These are phyloP conservation scores for Priapulus caudatus DNA, from an alignment of 2,888 invertebrate genomes.

Conservation along the genomic window DNA sequence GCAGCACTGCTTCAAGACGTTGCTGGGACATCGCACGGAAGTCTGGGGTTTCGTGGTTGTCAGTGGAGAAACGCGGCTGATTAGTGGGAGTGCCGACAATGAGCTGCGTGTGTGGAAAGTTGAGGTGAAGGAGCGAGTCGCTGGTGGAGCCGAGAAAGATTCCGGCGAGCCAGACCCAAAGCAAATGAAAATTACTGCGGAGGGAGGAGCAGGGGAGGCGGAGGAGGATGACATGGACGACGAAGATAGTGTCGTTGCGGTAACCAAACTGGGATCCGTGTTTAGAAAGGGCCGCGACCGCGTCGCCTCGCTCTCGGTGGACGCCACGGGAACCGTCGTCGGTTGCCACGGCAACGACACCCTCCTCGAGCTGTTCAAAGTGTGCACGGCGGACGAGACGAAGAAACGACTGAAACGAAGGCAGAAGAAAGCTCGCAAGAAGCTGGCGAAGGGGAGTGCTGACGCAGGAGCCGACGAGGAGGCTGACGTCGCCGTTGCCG, in stretches of 20 bases:
- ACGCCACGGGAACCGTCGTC: slow-evolving; percentile 57
- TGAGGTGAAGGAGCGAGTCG: slow-evolving; percentile 42
- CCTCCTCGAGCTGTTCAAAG: slow-evolving; percentile 65
- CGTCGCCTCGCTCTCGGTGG: slow-evolving; percentile 59
- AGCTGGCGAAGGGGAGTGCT: slow-evolving; percentile 42
- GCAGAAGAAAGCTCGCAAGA: slow-evolving; percentile 53
- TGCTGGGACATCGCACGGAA: slow-evolving; percentile 54
- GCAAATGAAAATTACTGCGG: slow-evolving; percentile 34
- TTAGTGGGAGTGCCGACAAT: slow-evolving; percentile 76
- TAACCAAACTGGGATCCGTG: slow-evolving; percentile 52
- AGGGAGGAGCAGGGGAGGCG: too few species aligned
- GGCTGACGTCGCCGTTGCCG: slow-evolving; percentile 17
- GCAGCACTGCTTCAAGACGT: slow-evolving; percentile 86
- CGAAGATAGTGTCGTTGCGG: slow-evolving; percentile 42
- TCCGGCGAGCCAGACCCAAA: slow-evolving; percentile 24
- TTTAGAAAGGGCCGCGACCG: slow-evolving; percentile 65
- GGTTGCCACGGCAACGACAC: slow-evolving; percentile 66
- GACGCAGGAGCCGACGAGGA: slow-evolving; percentile 25
- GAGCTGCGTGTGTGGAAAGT: slow-evolving; percentile 75
- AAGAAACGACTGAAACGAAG: slow-evolving; percentile 58
- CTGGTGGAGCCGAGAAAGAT: slow-evolving; percentile 29
- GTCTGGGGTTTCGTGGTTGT: slow-evolving; percentile 75
- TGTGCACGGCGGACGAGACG: slow-evolving; percentile 63
- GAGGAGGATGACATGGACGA: slow-evolving; percentile 42
- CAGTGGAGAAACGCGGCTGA: slow-evolving; percentile 63